These are phyloP conservation scores for Miichthys miiuy DNA, from an alignment of 2,797 vertebrate genomes.

Conservation along the genomic window DNA sequence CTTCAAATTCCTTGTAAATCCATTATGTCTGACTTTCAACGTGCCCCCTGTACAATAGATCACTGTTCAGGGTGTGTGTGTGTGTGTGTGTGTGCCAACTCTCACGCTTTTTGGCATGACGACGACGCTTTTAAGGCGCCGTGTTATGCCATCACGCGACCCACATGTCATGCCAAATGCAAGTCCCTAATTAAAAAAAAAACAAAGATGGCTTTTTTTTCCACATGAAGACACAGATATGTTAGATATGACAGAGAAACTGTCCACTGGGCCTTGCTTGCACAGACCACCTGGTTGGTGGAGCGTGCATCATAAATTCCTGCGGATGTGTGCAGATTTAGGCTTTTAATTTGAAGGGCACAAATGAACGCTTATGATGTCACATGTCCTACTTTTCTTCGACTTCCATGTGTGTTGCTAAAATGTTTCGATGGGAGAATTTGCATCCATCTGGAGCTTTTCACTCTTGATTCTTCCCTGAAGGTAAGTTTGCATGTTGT, in stretches of 20 bases:
- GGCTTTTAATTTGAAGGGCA: constrained; percentile 19
- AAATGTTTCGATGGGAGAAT: background rate
- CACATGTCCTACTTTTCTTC: background rate
- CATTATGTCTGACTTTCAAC: background rate
- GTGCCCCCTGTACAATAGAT: background rate
- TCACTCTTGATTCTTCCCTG: background rate
- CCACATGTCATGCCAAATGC: background rate
- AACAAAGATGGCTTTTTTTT: background rate
- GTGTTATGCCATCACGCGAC: background rate
- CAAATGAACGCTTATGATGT: background rate
- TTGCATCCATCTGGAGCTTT: background rate
- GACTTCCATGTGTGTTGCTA: accelerated
- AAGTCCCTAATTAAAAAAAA: background rate
- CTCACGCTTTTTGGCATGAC: background rate
- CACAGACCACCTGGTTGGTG: background rate
- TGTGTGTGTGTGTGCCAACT: background rate
- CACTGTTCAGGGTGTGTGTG: background rate
- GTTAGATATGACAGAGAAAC: too few species aligned
- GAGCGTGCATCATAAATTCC: background rate
- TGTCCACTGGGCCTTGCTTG: background rate
- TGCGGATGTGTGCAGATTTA: background rate
- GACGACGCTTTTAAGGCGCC: background rate
- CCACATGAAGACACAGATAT: background rate
- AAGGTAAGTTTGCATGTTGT: too few species aligned
- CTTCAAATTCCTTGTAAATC: constrained; percentile 5